Evolutionary conservation across 2,888 invertebrate genomes (phyloP), one percentile per base, ranked within the genome.

Genomic region (Geophilus truncorum): DNA sequence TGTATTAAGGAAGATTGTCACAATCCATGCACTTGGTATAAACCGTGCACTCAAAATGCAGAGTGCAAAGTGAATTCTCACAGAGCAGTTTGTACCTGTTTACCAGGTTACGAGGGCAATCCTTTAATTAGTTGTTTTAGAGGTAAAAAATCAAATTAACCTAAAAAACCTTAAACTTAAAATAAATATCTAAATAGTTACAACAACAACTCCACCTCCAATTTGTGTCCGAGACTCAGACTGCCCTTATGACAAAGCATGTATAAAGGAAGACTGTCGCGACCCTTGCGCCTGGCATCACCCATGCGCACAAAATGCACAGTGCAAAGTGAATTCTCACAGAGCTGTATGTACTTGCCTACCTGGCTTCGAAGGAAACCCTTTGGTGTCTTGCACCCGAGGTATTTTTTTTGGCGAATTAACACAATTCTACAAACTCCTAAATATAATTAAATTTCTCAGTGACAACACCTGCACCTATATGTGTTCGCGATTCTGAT

Each of bases 401-500:
- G 77, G 77, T 77, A 77, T 62, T n/a, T n/a, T n/a, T n/a, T n/a
- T n/a, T n/a, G n/a, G n/a, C n/a, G n/a, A n/a, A n/a, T n/a, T n/a
- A n/a, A n/a, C n/a, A n/a, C n/a, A n/a, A n/a, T n/a, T n/a, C n/a
- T n/a, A n/a, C n/a, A n/a, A 62, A 36, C 36, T 36, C 36, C 12
- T 18, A 62, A 23, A 62, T 9, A 21, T 10, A n/a, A 62, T 9
- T 9, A n/a, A 21, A 21, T 62, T 62, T 62, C 62, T 21, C 15
- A 77, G 32, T 77, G 15, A 77, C 90, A 23, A 83, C 86, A 12
- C 84, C 77, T 51, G 18, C n/a, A n/a, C 81, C 92, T 4, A 93
- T 94, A 92, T 96, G 96, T 84, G 90, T 89, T n/a, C 88, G 89
- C 10, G 93, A 95, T 85, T 89, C 90, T 0, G 93, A 94, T 81